Base-by-base conservation (phyloP, 1,140 invertebrate genomes). In the Tenebrio molitor region DNA sequence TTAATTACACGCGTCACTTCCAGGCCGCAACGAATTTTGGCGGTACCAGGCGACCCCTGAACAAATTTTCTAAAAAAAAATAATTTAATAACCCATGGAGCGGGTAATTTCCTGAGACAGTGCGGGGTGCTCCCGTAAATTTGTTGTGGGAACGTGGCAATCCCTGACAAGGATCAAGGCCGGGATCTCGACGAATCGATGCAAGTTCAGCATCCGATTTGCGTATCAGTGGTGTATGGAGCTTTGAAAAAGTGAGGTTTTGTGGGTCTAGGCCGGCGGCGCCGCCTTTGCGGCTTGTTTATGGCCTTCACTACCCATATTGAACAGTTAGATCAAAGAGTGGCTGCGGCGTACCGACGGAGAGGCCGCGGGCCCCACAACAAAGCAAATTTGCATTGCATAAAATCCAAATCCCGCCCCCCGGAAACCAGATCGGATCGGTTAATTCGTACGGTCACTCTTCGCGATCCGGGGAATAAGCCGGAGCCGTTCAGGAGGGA, bases 341-440 rank as follows among this genome's bases (percentile, higher is more conserved):
- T 58, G 50, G 23, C 23, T 39, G 21, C 15, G 25, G 50, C 5
- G 23, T 12, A 25, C 50, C 50, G 23, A 39, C 12, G 2, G 36
- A 7, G 36, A 7, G 12, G 36, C 36, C 36, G 2, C 7, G 15
- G 23, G 12, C 21, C 23, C 50, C 50, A 58, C 50, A 58, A 58
- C 50, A 58, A 58, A 58, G 50, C 50, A 58, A 58, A 58, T 58
- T 58, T 58, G 50, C 50, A 58, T 58, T 58, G 23, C 50, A 29
- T 23, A 39, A 58, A 58, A 58, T 58, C 23, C 23, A 6, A 14
- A 5, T 12, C n/a, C 12, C 8, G 36, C 5, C 2, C n/a, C n/a
- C 19, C 50, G 6, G 21, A 58, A 58, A 58, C 50, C 50, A 33
- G 29, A 39, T 8, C 36, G 3, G 2, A n/a, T 39, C 7, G 3